Base-by-base conservation (phyloP, 2,888 invertebrate genomes). In the Trilocha varians region DNA sequence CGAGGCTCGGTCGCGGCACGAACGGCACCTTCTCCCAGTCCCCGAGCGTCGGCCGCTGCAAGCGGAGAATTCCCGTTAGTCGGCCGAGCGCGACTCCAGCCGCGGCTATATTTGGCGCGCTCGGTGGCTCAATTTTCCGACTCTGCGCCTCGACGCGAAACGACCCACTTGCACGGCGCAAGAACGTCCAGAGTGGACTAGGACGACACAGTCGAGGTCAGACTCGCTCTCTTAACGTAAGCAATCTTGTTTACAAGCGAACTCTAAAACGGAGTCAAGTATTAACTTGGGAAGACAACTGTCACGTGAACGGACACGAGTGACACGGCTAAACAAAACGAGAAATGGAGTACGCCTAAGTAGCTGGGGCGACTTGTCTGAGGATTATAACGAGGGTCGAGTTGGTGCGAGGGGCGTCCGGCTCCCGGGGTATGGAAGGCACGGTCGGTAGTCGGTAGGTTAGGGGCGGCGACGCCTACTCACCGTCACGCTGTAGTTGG, bases 21-120 rank as follows among this genome's bases (percentile, higher is more conserved):
- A 89, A 92, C 65, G 95, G 95, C 79, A 93, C 92, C 89, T 93
- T 93, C 84, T 94, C 93, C 95, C 95, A 95, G 66, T 94, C 93
- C 68, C 94, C 91, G 78, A 88, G 84, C 62, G 87, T 83, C 76
- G 89, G 89, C 84, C 89, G 91, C 92, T 93, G 91, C 85, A 91
- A 91, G 85, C 78, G 78, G 73, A 84, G 70, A 86, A 84, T 66
- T 80, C 78, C 78, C 82, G 78, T 84, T 86, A 84, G 74, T 78
- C 77, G 78, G 70, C 67, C 79, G 75, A 61, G 67, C 71, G 74
- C 70, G 70, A 60, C 75, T 78, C 84, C 85, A 84, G 84, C 73
- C 80, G 78, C 74, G 85, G 74, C 87, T 87, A 87, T 87, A 87
- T 87, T 87, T 87, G 87, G 87, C 80, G 79, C 87, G 87, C 73